These are phyloP conservation scores for Alosa sapidissima DNA, from an alignment of 2,797 vertebrate genomes.

Conservation along the genomic window DNA sequence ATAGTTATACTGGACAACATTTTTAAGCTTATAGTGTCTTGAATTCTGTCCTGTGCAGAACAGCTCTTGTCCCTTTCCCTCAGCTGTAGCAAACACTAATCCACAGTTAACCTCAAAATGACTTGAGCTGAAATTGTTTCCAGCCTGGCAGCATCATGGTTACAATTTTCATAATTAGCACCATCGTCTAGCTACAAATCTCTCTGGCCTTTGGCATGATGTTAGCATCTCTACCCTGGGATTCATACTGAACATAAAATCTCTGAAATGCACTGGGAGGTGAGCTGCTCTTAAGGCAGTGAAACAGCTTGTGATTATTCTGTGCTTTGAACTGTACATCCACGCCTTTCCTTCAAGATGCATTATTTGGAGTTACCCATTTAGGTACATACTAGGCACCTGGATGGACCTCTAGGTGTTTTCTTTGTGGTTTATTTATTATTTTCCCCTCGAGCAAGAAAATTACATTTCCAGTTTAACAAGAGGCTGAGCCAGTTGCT, in stretches of 20 bases:
- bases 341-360: background rate
- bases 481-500: background rate
- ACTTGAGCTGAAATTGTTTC: slow-evolving; percentile 87
- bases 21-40: slow-evolving; percentile 39
- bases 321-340: background rate
- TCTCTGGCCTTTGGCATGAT: slow-evolving; percentile 84
- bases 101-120: slow-evolving; percentile 85
- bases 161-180: slow-evolving; percentile 89
- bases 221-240: slow-evolving; percentile 56
- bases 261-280: slow-evolving; percentile 69
- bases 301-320: slow-evolving; percentile 3
- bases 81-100: slow-evolving; percentile 74
- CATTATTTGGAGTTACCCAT: slow-evolving; percentile 43
- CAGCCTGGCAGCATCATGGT: slow-evolving; percentile 86
- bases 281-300: slow-evolving; percentile 64
- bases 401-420: slow-evolving; percentile 21
- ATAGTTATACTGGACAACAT: slow-evolving; percentile 22
- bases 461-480: background rate
- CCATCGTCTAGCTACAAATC: slow-evolving; percentile 83
- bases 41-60: background rate
- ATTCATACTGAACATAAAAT: slow-evolving; percentile 65
- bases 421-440: background rate
- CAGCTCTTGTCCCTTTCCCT: slow-evolving; percentile 7
- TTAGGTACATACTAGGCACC: slow-evolving; percentile 32
- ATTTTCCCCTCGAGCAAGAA: background rate